These are phyloP conservation scores for Nephrotoma appendiculata DNA, from an alignment of 2,888 invertebrate genomes.

Conservation along the genomic window DNA sequence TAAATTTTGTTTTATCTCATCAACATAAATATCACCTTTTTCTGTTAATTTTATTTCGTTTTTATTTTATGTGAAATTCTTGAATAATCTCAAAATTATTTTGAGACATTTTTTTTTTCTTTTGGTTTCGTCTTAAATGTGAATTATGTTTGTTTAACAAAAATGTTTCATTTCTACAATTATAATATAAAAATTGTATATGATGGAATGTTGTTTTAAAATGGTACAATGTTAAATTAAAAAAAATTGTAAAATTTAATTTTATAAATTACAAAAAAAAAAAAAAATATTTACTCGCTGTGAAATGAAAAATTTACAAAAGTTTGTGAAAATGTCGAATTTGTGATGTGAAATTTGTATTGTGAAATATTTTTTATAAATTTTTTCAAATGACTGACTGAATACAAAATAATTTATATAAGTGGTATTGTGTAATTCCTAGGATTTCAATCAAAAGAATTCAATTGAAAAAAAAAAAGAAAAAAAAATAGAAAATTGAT, in stretches of 20 bases:
- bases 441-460: background rate
- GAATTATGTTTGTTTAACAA: constrained; percentile 1
- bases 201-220: background rate
- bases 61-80: background rate
- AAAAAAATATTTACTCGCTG: background rate
- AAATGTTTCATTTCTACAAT: background rate
- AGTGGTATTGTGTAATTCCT: background rate
- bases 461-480: background rate
- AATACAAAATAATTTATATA: background rate
- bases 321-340: background rate
- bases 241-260: background rate
- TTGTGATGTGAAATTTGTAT: background rate
- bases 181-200: background rate
- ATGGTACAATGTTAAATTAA: background rate
- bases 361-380: background rate
- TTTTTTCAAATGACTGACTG: background rate
- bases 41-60: background rate
- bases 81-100: background rate
- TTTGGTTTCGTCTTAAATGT: background rate
- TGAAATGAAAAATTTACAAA: background rate
- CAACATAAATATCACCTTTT: background rate
- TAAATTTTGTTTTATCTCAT: background rate
- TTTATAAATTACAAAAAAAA: background rate
- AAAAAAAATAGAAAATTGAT: background rate
- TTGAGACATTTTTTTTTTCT: background rate